A percentile compares a stretch with the other conserved stretches of the same genome.
Evolutionary conservation across 2,888 invertebrate genomes (phyloP).

Genomic region (Andrena camellia): DNA sequence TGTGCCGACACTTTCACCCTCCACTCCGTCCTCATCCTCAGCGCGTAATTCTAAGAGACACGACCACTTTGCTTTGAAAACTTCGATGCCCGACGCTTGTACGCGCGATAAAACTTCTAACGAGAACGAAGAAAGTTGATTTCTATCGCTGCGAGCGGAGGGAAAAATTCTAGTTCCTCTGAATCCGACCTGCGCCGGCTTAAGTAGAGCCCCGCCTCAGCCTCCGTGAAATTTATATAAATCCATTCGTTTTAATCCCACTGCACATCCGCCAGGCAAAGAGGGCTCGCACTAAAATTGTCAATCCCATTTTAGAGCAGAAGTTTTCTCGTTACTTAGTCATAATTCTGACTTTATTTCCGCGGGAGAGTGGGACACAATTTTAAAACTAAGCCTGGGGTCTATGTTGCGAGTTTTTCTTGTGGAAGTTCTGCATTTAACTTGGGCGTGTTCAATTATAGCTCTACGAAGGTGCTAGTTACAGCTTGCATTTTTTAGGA

Average conservation of each 20-base stretch:
- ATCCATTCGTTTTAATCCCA: conserved; percentile 20
- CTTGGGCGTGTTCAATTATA: too few species aligned
- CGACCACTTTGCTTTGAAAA: background rate
- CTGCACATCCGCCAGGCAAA: background rate
- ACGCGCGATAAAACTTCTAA: background rate
- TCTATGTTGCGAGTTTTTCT: background rate
- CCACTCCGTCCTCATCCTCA: background rate
- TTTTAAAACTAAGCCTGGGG: conserved; percentile 22
- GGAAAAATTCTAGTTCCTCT: background rate
- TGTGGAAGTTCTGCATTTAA: background rate
- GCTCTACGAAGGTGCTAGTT: too few species aligned
- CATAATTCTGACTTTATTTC: conserved; percentile 26
- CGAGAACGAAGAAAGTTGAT: background rate
- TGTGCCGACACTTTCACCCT: background rate
- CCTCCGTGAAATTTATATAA: background rate
- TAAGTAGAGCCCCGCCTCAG: background rate
- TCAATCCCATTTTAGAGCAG: conserved; percentile 25
- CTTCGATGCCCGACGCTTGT: background rate
- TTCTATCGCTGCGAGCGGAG: background rate
- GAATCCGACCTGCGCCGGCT: background rate
- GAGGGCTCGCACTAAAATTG: conserved; percentile 11
- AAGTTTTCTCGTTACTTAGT: conserved; percentile 44
- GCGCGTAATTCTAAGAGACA: background rate
- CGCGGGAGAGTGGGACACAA: conserved; percentile 5
- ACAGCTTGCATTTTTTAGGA: too few species aligned